Evolutionary conservation across 1,140 invertebrate species (phyloP).

Genomic region (Ceratina japonica): DNA sequence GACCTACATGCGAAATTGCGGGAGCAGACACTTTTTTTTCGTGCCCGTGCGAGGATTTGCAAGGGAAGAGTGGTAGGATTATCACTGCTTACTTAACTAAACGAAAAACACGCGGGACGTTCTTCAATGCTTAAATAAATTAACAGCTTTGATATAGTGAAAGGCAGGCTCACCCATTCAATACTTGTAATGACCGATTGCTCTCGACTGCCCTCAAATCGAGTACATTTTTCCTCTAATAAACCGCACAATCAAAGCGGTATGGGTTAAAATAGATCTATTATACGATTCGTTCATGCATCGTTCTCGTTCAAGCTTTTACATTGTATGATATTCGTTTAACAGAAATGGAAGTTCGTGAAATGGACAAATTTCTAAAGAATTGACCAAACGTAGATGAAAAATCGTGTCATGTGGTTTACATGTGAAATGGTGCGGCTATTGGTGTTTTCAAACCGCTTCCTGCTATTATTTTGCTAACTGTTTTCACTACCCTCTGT

Average conservation of each 20-base stretch:
- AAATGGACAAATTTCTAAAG: neutral
- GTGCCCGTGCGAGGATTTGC: neutral
- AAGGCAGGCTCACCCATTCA: neutral
- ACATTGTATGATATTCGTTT: neutral
- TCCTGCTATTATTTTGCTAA: neutral
- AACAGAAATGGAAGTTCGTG: neutral
- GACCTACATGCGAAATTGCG: neutral
- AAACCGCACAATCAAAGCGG: neutral
- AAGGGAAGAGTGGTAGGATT: neutral
- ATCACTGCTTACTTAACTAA: conserved; percentile 18
- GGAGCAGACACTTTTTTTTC: neutral
- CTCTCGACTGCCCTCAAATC: conserved; percentile 23
- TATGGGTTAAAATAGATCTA: neutral
- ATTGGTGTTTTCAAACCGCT: neutral
- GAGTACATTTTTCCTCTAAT: neutral
- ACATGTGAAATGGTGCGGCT: no score
- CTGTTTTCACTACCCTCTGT: neutral
- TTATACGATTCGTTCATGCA: neutral
- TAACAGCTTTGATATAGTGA: conserved; percentile 8
- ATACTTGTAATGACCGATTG: conserved; percentile 4
- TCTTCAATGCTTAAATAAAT: neutral
- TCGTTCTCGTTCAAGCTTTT: neutral
- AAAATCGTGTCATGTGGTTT: neutral
- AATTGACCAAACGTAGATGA: neutral
- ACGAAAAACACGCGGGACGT: neutral